These are phyloP conservation scores for Mus spretus DNA, from an alignment of 2,797 vertebrate species.

Conservation along the genomic window DNA sequence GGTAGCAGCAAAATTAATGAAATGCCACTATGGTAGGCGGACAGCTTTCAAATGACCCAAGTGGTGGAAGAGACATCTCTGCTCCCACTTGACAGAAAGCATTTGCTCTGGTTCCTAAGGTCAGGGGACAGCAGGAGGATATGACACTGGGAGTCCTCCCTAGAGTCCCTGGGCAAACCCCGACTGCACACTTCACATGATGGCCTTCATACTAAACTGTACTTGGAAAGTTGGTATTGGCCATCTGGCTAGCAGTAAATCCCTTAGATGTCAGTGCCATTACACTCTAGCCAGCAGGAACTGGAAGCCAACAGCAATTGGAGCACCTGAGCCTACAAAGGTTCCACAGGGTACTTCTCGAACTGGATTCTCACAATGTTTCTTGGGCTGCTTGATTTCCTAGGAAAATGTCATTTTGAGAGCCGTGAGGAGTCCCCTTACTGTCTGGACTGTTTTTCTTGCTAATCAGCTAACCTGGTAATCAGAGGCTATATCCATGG, in stretches of 20 bases:
- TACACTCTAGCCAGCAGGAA: neutral
- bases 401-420: constrained; percentile 2
- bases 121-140: neutral
- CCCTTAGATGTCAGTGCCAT: neutral
- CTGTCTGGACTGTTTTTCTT: neutral
- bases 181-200: neutral
- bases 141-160: neutral
- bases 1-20: neutral
- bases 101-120: neutral
- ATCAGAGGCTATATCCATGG: neutral
- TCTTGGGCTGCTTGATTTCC: constrained; percentile 20
- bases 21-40: neutral
- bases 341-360: neutral
- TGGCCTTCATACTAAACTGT: neutral
- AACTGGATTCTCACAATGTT: neutral
- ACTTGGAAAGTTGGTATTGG: neutral
- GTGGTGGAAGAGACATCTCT: neutral
- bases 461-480: neutral
- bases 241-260: neutral
- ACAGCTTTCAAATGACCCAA: neutral
- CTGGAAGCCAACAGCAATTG: neutral
- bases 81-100: neutral
- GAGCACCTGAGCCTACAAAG: neutral
- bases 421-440: neutral
- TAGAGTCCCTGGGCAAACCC: neutral